A percentile compares a stretch with the other conserved stretches of the same genome.
phyloP scores from a whole-genome alignment of 2,113 vertebrate genomes.

The Entomyzon cyanotis region DNA sequence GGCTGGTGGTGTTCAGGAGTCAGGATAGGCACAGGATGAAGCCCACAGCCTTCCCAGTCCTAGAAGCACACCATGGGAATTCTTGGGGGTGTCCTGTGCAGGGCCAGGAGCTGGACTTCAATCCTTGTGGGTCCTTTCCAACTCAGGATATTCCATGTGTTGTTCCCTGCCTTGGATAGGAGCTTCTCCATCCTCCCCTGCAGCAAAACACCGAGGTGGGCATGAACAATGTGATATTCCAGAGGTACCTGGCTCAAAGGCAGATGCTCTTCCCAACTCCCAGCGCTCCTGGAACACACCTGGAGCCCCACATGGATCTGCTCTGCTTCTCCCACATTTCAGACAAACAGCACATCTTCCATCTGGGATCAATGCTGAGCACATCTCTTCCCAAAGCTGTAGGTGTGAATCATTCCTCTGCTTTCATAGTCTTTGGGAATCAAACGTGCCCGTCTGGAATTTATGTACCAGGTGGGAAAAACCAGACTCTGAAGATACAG shows the following conservation, averaged over 20 bases:
- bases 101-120: not conserved
- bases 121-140: not conserved
- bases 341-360: not conserved
- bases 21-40: not conserved
- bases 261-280: not conserved
- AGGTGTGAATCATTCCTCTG: not conserved
- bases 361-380: not conserved
- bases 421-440: not conserved
- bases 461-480: not conserved
- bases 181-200: not conserved
- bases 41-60: not conserved
- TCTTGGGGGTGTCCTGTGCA: not conserved
- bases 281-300: not conserved
- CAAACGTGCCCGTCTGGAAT: not conserved
- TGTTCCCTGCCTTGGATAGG: not conserved
- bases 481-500: not conserved
- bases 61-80: not conserved
- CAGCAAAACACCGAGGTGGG: not conserved
- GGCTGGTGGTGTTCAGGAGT: not conserved
- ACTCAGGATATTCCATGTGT: not conserved
- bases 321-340: not conserved
- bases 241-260: not conserved
- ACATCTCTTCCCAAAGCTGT: not conserved
- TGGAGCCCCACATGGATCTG: rapidly evolving
- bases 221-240: not conserved